Percentiles rank a stretch among this genome's conserved stretches.
phyloP scores from a whole-genome alignment of 2,113 vertebrate species.

The Brachirus orientalis region DNA sequence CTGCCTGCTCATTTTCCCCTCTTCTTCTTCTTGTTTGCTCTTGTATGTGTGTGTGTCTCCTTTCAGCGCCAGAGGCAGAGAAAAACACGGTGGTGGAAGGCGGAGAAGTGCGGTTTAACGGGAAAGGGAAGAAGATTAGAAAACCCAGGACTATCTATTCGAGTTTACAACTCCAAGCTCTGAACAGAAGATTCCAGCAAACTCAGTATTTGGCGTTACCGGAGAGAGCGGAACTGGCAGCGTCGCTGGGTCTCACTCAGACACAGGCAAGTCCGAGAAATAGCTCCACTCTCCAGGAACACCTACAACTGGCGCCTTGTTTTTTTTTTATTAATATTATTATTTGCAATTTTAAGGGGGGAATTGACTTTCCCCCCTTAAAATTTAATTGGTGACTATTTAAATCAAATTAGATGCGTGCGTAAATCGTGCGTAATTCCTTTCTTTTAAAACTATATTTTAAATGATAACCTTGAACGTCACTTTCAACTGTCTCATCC shows the following conservation, averaged over 20 bases:
- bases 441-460: not conserved
- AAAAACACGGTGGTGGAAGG: conserved; percentile 99
- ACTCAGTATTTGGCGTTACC: conserved; percentile 98
- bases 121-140: conserved; percentile 98
- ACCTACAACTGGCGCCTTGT: not conserved
- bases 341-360: not conserved
- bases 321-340: not conserved
- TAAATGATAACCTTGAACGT: fast-evolving
- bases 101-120: conserved; percentile 98
- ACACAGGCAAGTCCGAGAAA: conserved; percentile 88
- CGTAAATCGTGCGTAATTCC: conserved; percentile 11
- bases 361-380: too few relatives aligned
- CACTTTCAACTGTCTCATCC: not conserved
- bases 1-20: conserved; percentile 58
- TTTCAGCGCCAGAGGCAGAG: conserved; percentile 87
- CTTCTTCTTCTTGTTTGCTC: conserved; percentile 21
- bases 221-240: conserved; percentile 97
- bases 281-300: conserved; percentile 30
- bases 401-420: not conserved
- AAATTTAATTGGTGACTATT: not conserved
- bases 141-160: conserved; percentile 99
- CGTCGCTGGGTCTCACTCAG: conserved; percentile 97
- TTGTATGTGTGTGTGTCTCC: conserved; percentile 5
- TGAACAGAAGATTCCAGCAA: conserved; percentile 98
- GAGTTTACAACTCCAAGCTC: conserved; percentile 97